phyloP scores from a whole-genome alignment of 2,113 vertebrate species.

The Tylochromis polylepis region DNA sequence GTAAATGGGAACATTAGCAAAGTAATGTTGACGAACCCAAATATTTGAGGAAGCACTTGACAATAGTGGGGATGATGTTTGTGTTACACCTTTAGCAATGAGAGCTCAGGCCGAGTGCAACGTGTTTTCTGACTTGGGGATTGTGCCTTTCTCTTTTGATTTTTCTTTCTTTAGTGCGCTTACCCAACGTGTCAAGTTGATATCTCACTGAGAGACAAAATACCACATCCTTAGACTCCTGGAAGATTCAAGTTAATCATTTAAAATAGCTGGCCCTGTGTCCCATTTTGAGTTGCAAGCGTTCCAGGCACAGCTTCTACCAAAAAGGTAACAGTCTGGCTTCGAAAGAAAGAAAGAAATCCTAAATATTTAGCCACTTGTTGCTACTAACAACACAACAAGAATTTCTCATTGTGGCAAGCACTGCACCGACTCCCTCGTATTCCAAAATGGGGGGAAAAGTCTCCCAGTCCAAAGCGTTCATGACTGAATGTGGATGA shows the following conservation, averaged over 20 bases:
- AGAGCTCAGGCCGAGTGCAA: not conserved
- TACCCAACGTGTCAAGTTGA: not conserved
- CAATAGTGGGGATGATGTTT: not conserved
- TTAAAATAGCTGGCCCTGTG: not conserved
- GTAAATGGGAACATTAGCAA: not conserved
- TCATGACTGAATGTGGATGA: not conserved
- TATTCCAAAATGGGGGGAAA: not conserved
- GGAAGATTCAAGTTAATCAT: not conserved
- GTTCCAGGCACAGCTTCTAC: not conserved
- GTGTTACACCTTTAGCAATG: not conserved
- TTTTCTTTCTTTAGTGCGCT: not conserved
- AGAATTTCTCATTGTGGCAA: constrained; percentile 1
- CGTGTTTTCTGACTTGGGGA: not conserved
- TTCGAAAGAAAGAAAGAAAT: constrained; percentile 7
- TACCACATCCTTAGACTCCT: not conserved
- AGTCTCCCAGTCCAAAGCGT: not conserved
- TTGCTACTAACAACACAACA: constrained; percentile 52
- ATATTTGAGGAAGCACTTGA: not conserved
- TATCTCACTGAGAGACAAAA: not conserved
- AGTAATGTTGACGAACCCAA: not conserved
- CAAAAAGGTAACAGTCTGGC: not conserved
- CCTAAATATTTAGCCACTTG: constrained; percentile 33
- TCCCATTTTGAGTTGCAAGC: not conserved
- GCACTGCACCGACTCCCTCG: constrained; percentile 10
- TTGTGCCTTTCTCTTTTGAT: not conserved